Base-by-base conservation (phyloP, 2,888 invertebrate species). In the Lampropteryx suffumata region DNA sequence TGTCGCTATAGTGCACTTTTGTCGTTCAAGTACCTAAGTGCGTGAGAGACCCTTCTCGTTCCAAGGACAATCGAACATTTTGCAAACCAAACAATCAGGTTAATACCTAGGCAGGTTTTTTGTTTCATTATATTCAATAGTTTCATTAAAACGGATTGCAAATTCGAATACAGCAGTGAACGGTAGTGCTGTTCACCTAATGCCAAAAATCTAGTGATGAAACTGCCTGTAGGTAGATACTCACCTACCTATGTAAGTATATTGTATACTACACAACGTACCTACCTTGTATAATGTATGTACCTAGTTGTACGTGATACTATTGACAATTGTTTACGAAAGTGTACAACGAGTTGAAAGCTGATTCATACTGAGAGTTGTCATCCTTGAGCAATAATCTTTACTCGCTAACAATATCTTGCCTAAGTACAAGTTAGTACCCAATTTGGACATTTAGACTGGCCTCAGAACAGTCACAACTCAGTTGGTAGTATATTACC, bases 241-340 rank as follows among this genome's bases (percentile, higher is more conserved):
- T 17, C 4, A 17, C 17, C 4, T 17, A 4, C n/a, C n/a, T 17
- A 17, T 2, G 24, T 24, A 24, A 6, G 24, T 24, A 24, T 24
- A 6, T 3, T 17, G 3, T 17, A 17, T 4, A 17, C 17, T 17
- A 17, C 4, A 17, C 17, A 4, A 17, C 17, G 3, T 17, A 17
- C 17, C 6, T 24, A 24, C 24, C 24, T 24, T 24, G 7, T 4
- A 21, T 3, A 5, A 21, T 47, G 57, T 28, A 29, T 28, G 32
- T 33, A 30, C 7, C 13, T 26, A n/a, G 28, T 34, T 13, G 42
- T 40, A 78, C 87, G 86, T 85, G 87, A 81, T 82, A 69, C 72
- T 78, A 75, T 77, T 87, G 79, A 78, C 71, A 85, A 86, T 79
- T 68, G 44, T 82, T 83, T 84, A 82, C 82, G 85, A 87, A 87